Evolutionary conservation across 2,888 invertebrate species (phyloP).

Genomic region (Cheilosia vernalis): DNA sequence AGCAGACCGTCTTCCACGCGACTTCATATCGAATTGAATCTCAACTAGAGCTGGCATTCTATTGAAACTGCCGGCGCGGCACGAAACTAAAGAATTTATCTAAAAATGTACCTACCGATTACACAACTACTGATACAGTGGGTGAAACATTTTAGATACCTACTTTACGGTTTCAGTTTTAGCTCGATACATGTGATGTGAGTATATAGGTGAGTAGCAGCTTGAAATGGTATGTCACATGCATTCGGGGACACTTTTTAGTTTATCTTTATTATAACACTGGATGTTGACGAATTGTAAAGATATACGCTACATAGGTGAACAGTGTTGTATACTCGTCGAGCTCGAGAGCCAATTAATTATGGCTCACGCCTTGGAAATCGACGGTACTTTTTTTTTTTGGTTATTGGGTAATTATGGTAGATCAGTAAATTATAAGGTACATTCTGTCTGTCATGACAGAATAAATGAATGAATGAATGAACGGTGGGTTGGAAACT

Average conservation of each 20-base stretch:
- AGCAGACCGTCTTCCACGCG: constrained; percentile 27
- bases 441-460: too few relatives aligned
- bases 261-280: constrained; percentile 58
- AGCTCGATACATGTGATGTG: constrained; percentile 1
- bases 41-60: constrained; percentile 9
- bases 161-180: constrained; percentile 25
- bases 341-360: constrained; percentile 33
- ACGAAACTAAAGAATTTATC: constrained; percentile 55
- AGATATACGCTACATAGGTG: constrained; percentile 18
- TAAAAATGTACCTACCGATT: constrained; percentile 43
- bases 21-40: constrained; percentile 44
- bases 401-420: background rate
- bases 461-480: too few relatives aligned
- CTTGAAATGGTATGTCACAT: background rate
- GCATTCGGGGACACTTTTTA: constrained; percentile 3
- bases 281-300: constrained; percentile 49
- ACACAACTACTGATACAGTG: constrained; percentile 1
- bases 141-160: constrained; percentile 40
- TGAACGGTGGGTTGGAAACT: too few relatives aligned
- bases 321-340: constrained; percentile 8
- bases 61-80: constrained; percentile 18
- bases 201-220: background rate
- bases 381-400: background rate
- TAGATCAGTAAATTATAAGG: too few relatives aligned
- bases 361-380: constrained; percentile 1